Evolutionary conservation across 30 jellyfish, hydroid and myxozoan species (phyloP).

Genomic region (Rhopilema esculentum): DNA sequence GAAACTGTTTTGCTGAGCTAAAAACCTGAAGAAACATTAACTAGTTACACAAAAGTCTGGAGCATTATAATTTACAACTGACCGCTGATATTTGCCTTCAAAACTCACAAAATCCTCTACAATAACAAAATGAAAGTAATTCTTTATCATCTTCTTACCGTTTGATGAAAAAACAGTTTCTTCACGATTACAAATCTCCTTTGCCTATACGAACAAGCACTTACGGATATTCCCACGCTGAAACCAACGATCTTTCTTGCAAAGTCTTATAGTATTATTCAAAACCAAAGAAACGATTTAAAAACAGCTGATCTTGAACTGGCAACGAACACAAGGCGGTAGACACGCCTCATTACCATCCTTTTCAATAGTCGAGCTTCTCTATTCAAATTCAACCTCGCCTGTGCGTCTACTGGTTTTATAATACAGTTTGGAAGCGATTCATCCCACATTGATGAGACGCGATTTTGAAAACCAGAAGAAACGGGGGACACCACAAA

Average conservation of each 20-base stretch:
- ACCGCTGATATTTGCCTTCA: not conserved
- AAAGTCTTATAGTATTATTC: not conserved
- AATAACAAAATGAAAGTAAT: not conserved
- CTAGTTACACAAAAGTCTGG: too few species aligned
- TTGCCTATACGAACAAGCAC: too few species aligned
- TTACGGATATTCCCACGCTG: constrained; percentile 19
- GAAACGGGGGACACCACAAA: constrained; percentile 22
- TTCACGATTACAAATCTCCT: too few species aligned
- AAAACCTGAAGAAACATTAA: too few species aligned
- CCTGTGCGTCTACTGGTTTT: constrained; percentile 10
- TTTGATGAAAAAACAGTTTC: not conserved
- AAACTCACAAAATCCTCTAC: too few species aligned
- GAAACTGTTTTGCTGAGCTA: too few species aligned
- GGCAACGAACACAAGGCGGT: constrained; percentile 34
- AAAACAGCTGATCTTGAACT: constrained; percentile 56
- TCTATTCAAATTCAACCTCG: constrained; percentile 29
- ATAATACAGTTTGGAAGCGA: constrained; percentile 17
- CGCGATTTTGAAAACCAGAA: not conserved
- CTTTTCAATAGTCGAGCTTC: not conserved
- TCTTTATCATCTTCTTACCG: not conserved
- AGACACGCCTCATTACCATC: constrained; percentile 64
- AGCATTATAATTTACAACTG: too few species aligned
- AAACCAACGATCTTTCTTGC: not conserved
- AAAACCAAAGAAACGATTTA: constrained; percentile 13
- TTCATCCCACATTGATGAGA: constrained; percentile 47